Percentiles rank a stretch among this genome's conserved stretches.
Conservation (phyloP, 2,797 vertebrate species). For the Threskiornis aethiopicus region DNA sequence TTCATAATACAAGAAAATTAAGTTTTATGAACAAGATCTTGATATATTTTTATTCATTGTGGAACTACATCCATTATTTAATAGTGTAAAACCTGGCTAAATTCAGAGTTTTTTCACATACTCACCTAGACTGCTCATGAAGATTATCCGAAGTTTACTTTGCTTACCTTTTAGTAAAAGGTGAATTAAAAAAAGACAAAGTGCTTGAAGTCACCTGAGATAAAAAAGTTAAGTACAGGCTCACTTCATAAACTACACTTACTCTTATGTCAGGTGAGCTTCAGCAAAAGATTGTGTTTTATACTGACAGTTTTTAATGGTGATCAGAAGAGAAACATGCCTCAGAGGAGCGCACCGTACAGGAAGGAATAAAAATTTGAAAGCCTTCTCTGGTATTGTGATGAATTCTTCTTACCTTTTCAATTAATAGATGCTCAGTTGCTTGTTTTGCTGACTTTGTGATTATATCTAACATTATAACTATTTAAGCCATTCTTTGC, state of each 20-base stretch:
- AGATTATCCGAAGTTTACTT: not conserved
- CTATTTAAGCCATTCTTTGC: slow-evolving; percentile 3
- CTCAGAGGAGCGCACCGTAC: not conserved
- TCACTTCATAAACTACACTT: not conserved
- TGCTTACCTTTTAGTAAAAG: not conserved
- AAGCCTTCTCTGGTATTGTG: not conserved
- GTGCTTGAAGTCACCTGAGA: not conserved
- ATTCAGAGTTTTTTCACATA: not conserved
- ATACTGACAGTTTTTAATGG: not conserved
- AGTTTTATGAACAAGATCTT: not conserved
- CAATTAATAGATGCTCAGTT: not conserved
- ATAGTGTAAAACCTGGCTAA: not conserved
- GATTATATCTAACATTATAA: not conserved
- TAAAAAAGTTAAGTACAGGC: not conserved
- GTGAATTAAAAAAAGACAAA: not conserved
- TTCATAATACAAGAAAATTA: not conserved
- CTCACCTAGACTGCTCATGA: not conserved
- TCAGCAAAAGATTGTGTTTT: not conserved
- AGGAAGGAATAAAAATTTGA: not conserved
- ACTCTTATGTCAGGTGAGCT: not conserved
- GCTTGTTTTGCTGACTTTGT: not conserved
- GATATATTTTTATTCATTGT: not conserved
- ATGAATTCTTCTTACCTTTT: not conserved
- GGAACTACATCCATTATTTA: not conserved
- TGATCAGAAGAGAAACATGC: not conserved